phyloP scores from a whole-genome alignment of 37 sponge, comb jelly and placozoan species.

The Crambe crambe region DNA sequence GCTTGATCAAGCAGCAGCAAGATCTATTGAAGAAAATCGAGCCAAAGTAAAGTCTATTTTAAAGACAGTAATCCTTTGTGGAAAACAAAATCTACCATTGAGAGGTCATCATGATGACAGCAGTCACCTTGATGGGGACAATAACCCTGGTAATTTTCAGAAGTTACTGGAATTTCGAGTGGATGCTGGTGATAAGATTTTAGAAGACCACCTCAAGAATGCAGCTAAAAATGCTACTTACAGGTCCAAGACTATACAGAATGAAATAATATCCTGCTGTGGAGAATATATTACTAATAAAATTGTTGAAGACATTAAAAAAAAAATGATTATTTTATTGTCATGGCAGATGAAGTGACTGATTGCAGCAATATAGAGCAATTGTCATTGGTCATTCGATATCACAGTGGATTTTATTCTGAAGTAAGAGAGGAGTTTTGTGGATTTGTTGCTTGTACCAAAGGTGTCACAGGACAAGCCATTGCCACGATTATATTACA shows the following conservation, averaged over 20 bases:
- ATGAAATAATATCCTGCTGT: not conserved
- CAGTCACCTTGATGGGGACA: not conserved
- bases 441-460: constrained; percentile 47
- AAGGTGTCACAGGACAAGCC: constrained; percentile 59
- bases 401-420: constrained; percentile 31
- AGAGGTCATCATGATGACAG: not conserved
- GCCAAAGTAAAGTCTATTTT: too few relatives aligned
- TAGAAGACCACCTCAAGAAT: too few relatives aligned
- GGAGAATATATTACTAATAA: too few relatives aligned
- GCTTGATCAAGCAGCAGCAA: too few relatives aligned
- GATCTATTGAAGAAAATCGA: too few relatives aligned
- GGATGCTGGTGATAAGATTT: not conserved
- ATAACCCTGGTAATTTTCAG: not conserved
- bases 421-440: constrained; percentile 59
- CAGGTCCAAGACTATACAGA: not conserved
- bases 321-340: too few relatives aligned
- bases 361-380: not conserved
- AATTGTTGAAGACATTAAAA: not conserved
- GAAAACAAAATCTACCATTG: too few relatives aligned
- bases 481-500: constrained; percentile 51
- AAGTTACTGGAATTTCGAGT: not conserved
- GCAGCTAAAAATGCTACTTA: not conserved
- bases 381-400: not conserved
- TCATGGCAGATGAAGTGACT: not conserved
- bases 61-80: too few relatives aligned